A percentile compares a stretch with the other conserved stretches of the same genome.
Conservation (phyloP, 23 tunicate species). For the Ciona savignyi region DNA sequence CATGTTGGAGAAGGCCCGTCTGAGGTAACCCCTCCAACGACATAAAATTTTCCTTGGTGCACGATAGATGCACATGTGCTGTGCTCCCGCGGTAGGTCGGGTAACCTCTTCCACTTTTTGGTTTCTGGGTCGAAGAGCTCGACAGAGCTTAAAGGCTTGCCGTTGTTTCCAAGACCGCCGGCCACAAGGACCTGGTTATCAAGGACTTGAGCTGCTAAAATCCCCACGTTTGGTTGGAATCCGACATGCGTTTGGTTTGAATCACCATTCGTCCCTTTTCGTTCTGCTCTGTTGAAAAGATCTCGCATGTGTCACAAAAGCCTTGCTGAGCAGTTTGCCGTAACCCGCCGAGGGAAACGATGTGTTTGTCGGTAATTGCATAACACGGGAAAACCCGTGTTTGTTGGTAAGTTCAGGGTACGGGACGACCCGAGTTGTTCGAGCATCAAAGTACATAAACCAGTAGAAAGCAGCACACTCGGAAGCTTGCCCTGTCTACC, state of each 20-base stretch:
- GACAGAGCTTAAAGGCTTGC: slow-evolving; percentile 60
- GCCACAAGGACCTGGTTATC: slow-evolving; percentile 71
- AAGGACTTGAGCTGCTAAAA: slow-evolving; percentile 35
- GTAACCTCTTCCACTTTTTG: slow-evolving; percentile 82
- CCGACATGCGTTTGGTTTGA: slow-evolving; percentile 48
- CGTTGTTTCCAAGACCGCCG: slow-evolving; percentile 88
- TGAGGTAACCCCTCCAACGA: slow-evolving; percentile 59
- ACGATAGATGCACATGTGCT: slow-evolving; percentile 39
- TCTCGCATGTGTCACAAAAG: slow-evolving; percentile 84
- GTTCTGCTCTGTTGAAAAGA: slow-evolving; percentile 34
- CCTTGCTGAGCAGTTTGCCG: slow-evolving; percentile 64
- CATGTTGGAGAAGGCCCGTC: slow-evolving; percentile 71
- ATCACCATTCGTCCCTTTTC: slow-evolving; percentile 88
- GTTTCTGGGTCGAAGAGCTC: slow-evolving; percentile 75
- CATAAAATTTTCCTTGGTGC: slow-evolving; percentile 46
- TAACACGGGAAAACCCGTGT: slow-evolving; percentile 74
- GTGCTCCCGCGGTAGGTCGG: slow-evolving; percentile 46
- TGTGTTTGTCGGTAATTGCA: slow-evolving; percentile 67
- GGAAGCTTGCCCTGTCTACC: slow-evolving; percentile 87
- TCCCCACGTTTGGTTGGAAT: slow-evolving; percentile 92
- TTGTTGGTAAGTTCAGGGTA: slow-evolving; percentile 59
- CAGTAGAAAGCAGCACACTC: no score
- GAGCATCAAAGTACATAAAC: slow-evolving; percentile 43
- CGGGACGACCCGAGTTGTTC: slow-evolving; percentile 38
- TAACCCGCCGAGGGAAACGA: slow-evolving; percentile 71